phyloP scores from a whole-genome alignment of 2,113 vertebrate species.

The Tachuris rubrigastra region DNA sequence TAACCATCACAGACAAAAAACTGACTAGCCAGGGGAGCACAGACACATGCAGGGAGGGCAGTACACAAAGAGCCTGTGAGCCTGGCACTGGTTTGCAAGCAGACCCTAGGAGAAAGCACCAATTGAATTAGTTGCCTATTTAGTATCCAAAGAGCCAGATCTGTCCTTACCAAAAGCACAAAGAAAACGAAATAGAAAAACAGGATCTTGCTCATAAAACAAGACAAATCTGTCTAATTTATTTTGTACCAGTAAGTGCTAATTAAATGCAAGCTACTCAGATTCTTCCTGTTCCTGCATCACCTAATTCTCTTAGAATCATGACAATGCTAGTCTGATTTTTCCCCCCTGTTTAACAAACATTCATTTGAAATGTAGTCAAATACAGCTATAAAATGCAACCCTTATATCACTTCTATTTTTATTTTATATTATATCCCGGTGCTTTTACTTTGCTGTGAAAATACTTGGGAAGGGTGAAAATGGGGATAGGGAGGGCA shows the following conservation, averaged over 20 bases:
- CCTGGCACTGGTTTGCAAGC: slow-evolving; percentile 86
- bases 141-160: slow-evolving; percentile 90
- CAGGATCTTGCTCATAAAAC: slow-evolving; percentile 92
- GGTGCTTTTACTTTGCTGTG: slow-evolving; percentile 72
- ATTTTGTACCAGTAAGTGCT: slow-evolving; percentile 88
- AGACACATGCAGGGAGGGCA: slow-evolving; percentile 86
- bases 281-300: slow-evolving; percentile 84
- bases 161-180: slow-evolving; percentile 89
- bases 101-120: slow-evolving; percentile 84
- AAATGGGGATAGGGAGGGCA: not conserved
- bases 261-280: slow-evolving; percentile 90
- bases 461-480: slow-evolving; percentile 67
- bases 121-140: slow-evolving; percentile 94
- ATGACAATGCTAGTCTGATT: slow-evolving; percentile 82
- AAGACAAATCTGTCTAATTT: slow-evolving; percentile 89
- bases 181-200: slow-evolving; percentile 90
- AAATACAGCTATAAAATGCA: slow-evolving; percentile 82
- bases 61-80: slow-evolving; percentile 85
- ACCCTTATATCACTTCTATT: slow-evolving; percentile 78
- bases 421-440: slow-evolving; percentile 78
- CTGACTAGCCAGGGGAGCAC: slow-evolving; percentile 86
- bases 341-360: slow-evolving; percentile 86
- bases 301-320: slow-evolving; percentile 85
- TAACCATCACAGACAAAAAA: slow-evolving; percentile 89
- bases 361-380: slow-evolving; percentile 85